Evolutionary conservation across 2,113 vertebrate genomes (phyloP).

Genomic region (Natator depressus): DNA sequence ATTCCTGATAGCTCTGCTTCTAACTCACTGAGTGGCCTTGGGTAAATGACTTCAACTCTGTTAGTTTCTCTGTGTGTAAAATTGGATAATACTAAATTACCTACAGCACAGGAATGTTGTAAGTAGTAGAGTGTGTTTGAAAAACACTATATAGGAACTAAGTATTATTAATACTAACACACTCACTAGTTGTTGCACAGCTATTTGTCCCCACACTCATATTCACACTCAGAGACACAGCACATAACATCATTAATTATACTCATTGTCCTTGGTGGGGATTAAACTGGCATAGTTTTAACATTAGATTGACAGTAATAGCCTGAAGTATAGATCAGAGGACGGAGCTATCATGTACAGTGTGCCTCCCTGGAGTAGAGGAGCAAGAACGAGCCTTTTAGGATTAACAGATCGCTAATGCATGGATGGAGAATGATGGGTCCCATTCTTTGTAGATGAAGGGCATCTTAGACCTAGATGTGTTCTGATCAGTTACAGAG

Average conservation of each 20-base stretch:
- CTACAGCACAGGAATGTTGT: not conserved
- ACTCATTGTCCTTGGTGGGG: not conserved
- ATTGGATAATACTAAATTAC: not conserved
- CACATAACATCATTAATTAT: not conserved
- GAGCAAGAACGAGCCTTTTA: not conserved
- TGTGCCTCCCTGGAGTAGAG: not conserved
- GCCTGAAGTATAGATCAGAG: not conserved
- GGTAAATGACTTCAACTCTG: not conserved
- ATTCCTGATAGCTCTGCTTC: not conserved
- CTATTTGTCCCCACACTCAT: not conserved
- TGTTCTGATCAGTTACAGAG: slow-evolving; percentile 21
- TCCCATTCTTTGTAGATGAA: not conserved
- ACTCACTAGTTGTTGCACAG: not conserved
- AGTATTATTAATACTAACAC: not conserved
- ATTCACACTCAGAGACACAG: not conserved
- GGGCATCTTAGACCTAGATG: not conserved
- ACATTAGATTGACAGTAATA: not conserved
- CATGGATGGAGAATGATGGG: not conserved
- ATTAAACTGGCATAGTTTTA: not conserved
- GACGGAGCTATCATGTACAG: not conserved
- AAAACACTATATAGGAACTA: not conserved
- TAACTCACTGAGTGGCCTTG: not conserved
- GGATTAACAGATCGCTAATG: not conserved
- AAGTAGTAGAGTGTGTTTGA: not conserved
- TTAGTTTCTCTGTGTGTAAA: not conserved